phyloP scores from a whole-genome alignment of 2,888 invertebrate genomes.

The Drosophila birchii region DNA sequence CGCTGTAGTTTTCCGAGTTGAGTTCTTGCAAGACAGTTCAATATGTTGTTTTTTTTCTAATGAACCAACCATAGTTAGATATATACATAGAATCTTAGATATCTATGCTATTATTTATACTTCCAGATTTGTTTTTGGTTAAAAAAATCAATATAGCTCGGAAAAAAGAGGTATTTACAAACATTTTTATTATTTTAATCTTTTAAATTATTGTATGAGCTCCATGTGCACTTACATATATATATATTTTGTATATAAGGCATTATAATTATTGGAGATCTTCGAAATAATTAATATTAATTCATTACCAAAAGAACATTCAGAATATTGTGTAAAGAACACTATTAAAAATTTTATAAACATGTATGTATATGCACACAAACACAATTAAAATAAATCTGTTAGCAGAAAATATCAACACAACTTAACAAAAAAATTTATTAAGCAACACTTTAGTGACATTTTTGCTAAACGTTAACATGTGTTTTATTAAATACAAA shows the following conservation, averaged over 20 bases:
- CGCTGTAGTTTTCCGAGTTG: constrained; percentile 31
- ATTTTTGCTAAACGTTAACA: neutral
- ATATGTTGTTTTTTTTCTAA: constrained; percentile 49
- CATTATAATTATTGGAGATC: neutral
- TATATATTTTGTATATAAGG: neutral
- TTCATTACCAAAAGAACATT: neutral
- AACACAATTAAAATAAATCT: neutral
- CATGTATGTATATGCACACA: constrained; percentile 1
- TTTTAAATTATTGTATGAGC: neutral
- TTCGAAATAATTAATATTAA: neutral
- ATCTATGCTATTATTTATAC: neutral
- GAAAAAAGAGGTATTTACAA: neutral
- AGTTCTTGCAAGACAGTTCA: constrained; percentile 30
- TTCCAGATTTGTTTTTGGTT: neutral
- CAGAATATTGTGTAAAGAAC: neutral
- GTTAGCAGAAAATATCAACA: neutral
- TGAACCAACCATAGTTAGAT: constrained; percentile 70
- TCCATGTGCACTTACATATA: neutral
- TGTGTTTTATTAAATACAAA: neutral
- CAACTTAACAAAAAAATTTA: neutral
- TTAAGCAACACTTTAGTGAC: neutral
- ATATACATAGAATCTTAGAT: neutral
- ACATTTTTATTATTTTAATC: neutral
- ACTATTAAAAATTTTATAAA: neutral
- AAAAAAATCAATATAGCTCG: neutral